Percentiles rank a stretch among this genome's conserved stretches.
Conservation (phyloP, 2,113 vertebrate species). For the Pseudopodoces humilis region DNA sequence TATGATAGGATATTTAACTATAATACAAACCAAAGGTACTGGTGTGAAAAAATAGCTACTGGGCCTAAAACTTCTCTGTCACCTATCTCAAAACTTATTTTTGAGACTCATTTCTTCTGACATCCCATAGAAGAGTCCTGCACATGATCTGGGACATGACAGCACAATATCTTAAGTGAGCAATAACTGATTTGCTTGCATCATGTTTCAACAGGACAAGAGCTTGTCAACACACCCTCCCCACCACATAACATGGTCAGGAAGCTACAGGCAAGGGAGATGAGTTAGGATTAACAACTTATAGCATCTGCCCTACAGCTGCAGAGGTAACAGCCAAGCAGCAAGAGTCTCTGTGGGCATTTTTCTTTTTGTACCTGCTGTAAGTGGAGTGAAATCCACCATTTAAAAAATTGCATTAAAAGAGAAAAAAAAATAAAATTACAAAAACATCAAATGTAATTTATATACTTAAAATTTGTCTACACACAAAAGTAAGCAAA, state of each 20-base stretch:
- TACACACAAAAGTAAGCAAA: not conserved
- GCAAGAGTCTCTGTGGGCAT: not conserved
- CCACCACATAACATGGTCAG: not conserved
- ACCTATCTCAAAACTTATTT: not conserved
- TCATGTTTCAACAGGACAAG: not conserved
- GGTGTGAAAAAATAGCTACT: not conserved
- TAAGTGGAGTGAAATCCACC: not conserved
- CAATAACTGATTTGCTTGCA: not conserved
- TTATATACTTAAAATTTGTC: not conserved
- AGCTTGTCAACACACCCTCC: not conserved
- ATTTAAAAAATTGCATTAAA: not conserved
- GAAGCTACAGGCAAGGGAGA: not conserved
- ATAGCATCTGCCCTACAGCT: not conserved
- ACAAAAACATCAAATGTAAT: not conserved
- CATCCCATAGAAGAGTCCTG: not conserved
- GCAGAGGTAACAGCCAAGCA: not conserved
- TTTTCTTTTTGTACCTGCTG: not conserved
- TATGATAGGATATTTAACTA: not conserved
- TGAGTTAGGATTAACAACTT: not conserved
- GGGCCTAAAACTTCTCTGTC: not conserved
- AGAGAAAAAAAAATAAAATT: not conserved
- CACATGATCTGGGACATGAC: not conserved
- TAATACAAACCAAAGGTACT: not conserved
- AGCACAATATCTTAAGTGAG: not conserved
- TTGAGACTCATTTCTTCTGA: not conserved